These are phyloP conservation scores for Solen grandis DNA, from an alignment of 1,140 invertebrate genomes.

Conservation along the genomic window DNA sequence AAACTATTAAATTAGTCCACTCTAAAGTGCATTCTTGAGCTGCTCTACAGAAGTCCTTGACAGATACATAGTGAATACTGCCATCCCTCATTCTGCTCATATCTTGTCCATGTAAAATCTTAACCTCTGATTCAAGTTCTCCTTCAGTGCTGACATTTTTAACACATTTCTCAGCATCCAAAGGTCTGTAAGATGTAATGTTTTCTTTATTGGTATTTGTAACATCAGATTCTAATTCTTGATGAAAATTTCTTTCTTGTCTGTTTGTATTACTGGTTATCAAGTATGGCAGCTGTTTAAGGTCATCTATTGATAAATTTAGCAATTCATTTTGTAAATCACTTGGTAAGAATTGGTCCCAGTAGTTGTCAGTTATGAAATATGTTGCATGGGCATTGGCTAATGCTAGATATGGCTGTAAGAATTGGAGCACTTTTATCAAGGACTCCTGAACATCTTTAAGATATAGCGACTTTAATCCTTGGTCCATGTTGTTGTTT, in stretches of 20 bases:
- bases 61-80: neutral
- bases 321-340: conserved; percentile 36
- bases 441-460: conserved; percentile 16
- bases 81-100: neutral
- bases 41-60: conserved; percentile 1
- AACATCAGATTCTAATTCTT: neutral
- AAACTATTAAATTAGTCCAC: neutral
- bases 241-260: neutral
- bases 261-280: neutral
- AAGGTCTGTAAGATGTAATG: neutral
- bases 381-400: conserved; percentile 48
- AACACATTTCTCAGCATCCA: neutral
- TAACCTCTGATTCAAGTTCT: neutral
- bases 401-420: conserved; percentile 30
- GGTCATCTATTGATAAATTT: conserved; percentile 20
- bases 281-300: conserved; percentile 25
- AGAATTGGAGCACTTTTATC: conserved; percentile 22
- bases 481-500: too few species aligned
- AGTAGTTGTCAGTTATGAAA: conserved; percentile 50
- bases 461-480: too few species aligned
- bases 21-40: conserved; percentile 10
- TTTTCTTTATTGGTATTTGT: neutral
- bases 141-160: neutral
- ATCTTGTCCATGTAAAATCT: neutral
- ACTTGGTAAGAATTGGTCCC: conserved; percentile 18